phyloP scores from a whole-genome alignment of 2,113 vertebrate species.

The Cranoglanis bouderius region DNA sequence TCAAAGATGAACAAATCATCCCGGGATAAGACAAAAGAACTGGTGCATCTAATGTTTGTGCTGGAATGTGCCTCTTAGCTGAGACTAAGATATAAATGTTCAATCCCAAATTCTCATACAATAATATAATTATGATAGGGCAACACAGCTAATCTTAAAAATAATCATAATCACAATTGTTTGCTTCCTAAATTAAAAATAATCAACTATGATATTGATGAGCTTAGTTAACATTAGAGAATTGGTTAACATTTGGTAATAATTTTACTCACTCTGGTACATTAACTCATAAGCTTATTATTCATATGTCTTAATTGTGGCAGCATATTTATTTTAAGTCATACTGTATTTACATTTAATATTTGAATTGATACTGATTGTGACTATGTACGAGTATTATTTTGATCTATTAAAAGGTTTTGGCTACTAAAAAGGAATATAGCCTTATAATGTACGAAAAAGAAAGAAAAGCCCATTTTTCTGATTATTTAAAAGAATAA shows the following conservation, averaged over 20 bases:
- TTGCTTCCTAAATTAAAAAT: not conserved
- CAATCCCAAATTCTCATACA: not conserved
- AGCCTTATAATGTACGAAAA: not conserved
- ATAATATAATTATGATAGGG: not conserved
- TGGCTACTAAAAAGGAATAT: not conserved
- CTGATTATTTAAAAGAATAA: not conserved
- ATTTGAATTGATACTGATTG: not conserved
- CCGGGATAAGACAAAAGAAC: not conserved
- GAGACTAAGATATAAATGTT: not conserved
- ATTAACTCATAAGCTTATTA: not conserved
- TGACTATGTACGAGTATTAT: not conserved
- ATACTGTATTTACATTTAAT: not conserved
- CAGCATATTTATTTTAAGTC: not conserved
- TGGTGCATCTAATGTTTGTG: not conserved
- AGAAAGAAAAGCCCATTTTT: not conserved
- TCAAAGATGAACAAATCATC: not conserved
- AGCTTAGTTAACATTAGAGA: not conserved
- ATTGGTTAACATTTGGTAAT: not conserved
- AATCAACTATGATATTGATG: not conserved
- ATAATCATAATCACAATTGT: not conserved
- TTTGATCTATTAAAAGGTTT: not conserved
- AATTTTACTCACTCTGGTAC: not conserved
- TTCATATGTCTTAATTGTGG: not conserved
- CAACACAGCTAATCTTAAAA: not conserved
- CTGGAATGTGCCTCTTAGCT: not conserved